These are phyloP conservation scores for Drosophila pachea DNA, from an alignment of 1,140 invertebrate genomes.

Conservation along the genomic window DNA sequence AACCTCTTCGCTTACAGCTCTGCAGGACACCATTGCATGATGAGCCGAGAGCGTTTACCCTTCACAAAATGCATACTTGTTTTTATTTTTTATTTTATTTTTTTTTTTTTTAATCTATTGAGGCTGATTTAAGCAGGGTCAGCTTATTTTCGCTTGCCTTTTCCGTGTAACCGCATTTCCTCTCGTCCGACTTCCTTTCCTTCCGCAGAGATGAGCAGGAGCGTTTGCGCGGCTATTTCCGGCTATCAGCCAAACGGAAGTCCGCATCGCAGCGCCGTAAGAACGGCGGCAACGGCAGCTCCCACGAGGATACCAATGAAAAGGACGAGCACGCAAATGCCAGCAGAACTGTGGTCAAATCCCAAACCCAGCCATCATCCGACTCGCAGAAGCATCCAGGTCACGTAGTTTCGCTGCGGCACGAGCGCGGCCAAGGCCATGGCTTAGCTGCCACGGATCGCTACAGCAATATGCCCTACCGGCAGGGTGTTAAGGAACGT, in stretches of 20 bases:
- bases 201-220: conserved; percentile 81
- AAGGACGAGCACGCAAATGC: conserved; percentile 69
- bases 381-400: conserved; percentile 13
- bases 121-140: too few relatives aligned
- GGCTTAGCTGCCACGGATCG: conserved; percentile 37
- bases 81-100: too few relatives aligned
- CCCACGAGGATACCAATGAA: conserved; percentile 66
- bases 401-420: conserved; percentile 7
- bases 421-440: conserved; percentile 46
- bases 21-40: neutral
- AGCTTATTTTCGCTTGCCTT: neutral
- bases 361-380: neutral
- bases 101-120: too few relatives aligned
- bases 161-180: neutral
- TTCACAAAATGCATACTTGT: too few relatives aligned
- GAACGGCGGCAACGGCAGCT: conserved; percentile 40
- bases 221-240: conserved; percentile 83
- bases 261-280: conserved; percentile 56
- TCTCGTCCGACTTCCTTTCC: neutral
- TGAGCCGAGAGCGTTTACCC: neutral
- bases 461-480: conserved; percentile 51
- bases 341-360: conserved; percentile 37
- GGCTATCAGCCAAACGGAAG: conserved; percentile 78
- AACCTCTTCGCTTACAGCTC: neutral
- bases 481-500: conserved; percentile 48